phyloP scores from a whole-genome alignment of 2,797 vertebrate genomes.

The Myotis pilosus region DNA sequence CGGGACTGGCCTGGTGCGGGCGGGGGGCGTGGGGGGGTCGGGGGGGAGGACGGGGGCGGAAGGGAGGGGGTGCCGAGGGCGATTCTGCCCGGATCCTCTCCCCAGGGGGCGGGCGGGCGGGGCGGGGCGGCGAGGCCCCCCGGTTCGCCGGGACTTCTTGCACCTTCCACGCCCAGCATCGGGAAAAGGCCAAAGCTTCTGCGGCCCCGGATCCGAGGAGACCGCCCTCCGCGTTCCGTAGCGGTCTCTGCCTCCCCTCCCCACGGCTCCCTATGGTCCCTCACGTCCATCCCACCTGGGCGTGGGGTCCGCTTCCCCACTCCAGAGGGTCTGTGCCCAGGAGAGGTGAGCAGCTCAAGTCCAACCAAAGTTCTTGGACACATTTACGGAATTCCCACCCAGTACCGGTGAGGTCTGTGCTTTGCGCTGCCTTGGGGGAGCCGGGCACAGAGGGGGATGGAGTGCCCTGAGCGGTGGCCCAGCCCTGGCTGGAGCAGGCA shows the following conservation, averaged over 20 bases:
- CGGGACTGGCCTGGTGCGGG: slow-evolving; percentile 12
- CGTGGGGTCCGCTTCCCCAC: background rate
- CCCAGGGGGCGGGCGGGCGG: background rate
- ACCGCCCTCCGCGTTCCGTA: background rate
- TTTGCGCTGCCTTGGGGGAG: background rate
- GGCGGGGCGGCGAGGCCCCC: background rate
- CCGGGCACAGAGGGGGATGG: background rate
- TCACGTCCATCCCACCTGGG: background rate
- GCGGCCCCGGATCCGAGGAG: background rate
- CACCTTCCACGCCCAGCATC: background rate
- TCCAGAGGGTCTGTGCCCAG: background rate
- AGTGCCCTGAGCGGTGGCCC: background rate
- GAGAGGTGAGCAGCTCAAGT: background rate
- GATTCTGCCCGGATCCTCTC: background rate
- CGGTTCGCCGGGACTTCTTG: background rate
- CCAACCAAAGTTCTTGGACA: background rate
- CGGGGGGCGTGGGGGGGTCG: background rate
- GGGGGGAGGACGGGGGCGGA: background rate
- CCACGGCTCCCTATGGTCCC: background rate
- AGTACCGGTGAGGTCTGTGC: background rate
- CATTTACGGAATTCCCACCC: background rate
- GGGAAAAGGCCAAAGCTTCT: background rate
- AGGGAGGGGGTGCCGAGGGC: background rate
- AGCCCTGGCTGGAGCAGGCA: background rate
- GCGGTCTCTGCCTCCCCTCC: background rate